Evolutionary conservation across 2,113 vertebrate genomes (phyloP).

Genomic region (Conger conger): DNA sequence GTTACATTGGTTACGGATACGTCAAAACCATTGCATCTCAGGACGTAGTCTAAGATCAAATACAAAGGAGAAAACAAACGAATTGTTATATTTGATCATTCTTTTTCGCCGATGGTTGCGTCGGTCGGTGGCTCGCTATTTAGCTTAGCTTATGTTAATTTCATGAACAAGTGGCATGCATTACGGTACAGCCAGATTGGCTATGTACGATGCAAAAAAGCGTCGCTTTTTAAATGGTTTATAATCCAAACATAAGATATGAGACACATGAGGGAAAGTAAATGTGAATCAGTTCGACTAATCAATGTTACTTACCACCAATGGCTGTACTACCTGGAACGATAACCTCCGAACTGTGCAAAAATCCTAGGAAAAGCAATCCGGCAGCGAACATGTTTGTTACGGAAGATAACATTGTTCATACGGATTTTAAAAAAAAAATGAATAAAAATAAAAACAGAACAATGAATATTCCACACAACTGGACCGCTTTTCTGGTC

Average conservation of each 20-base stretch:
- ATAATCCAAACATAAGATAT: conserved; percentile 10
- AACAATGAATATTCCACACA: conserved; percentile 52
- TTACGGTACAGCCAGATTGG: background rate
- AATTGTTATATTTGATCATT: background rate
- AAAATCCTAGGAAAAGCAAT: conserved; percentile 66
- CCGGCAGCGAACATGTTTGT: conserved; percentile 61
- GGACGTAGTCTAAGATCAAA: background rate
- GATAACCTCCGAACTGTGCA: conserved; percentile 68
- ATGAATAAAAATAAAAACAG: background rate
- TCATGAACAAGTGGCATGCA: conserved; percentile 26
- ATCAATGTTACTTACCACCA: conserved; percentile 64
- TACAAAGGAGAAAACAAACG: background rate
- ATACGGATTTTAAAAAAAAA: conserved; percentile 30
- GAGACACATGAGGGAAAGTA: background rate
- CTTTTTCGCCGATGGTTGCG: background rate
- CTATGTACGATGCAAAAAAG: background rate
- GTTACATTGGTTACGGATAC: background rate
- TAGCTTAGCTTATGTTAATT: background rate
- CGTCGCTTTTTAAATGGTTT: background rate
- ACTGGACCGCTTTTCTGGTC: conserved; percentile 49
- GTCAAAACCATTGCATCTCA: background rate
- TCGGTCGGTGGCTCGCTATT: conserved; percentile 8
- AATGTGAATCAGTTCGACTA: background rate
- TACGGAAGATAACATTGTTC: conserved; percentile 59
- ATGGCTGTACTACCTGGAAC: conserved; percentile 58